Conservation (phyloP, 2,888 invertebrate species). For the Idaea dimidiata region DNA sequence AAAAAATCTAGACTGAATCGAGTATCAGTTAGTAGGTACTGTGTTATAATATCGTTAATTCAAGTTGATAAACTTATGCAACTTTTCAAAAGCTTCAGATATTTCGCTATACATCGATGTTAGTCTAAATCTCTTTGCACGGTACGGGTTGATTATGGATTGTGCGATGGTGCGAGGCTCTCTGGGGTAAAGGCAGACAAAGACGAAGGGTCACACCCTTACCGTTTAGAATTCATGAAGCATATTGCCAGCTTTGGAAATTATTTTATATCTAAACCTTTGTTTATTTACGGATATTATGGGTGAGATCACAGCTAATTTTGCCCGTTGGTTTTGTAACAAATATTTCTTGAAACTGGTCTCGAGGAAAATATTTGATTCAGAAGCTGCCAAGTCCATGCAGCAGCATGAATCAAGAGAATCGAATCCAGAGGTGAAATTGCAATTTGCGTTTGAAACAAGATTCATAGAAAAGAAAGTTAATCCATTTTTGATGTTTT, state of each 20-base stretch:
- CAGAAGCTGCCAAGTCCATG: neutral
- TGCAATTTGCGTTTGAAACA: neutral
- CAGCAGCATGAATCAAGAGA: too few relatives aligned
- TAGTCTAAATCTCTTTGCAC: neutral
- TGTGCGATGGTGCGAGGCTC: neutral
- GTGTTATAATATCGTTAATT: too few relatives aligned
- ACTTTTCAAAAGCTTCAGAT: neutral
- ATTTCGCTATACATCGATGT: neutral
- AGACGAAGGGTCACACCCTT: neutral
- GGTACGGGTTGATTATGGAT: slow-evolving; percentile 1
- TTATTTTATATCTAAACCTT: neutral
- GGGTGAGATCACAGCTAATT: neutral
- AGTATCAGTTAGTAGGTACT: too few relatives aligned
- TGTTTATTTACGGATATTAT: neutral
- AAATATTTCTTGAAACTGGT: neutral
- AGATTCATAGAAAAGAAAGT: too few relatives aligned
- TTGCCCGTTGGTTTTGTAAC: neutral
- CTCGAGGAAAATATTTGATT: neutral
- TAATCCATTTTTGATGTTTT: too few relatives aligned
- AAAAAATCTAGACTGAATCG: too few relatives aligned
- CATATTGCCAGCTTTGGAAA: neutral
- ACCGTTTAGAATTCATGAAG: slow-evolving; percentile 1
- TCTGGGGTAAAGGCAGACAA: neutral
- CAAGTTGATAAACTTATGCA: too few relatives aligned
- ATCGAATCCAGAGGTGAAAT: neutral